Evolutionary conservation across 92 coral and sea anemone species (phyloP), one percentile per base, ranked within the genome.

Genomic region (Palythoa caribaeorum): DNA sequence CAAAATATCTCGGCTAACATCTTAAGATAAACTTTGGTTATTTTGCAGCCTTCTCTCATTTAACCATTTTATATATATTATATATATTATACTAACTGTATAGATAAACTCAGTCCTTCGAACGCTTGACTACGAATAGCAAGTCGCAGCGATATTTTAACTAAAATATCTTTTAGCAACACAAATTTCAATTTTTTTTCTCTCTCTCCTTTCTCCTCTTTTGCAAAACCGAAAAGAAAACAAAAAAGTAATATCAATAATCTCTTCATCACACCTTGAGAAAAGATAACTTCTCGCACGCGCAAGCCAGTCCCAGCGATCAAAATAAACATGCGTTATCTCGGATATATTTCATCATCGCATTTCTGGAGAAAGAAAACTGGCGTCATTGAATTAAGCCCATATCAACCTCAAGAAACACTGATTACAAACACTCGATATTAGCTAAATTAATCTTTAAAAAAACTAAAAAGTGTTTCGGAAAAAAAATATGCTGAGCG

Each of bases 1-100:
- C 84, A 80, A 77, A 95, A 95, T 95, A 95, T 95, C 96, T 89
- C 76, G 89, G 72, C 83, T 84, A 88, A 44, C 89, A 92, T 93
- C 92, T 93, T 66, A 83, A 92, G 94, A 92, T 92, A 93, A 91
- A 85, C 72, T 80, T 62, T 68, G 79, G 89, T 89, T 80, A 86
- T 93, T 65, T 66, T 66, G 6, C 13, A 48, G 75, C 48, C 21
- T 63, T 66, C 73, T 6, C 75, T 70, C 40, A 8, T 63, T 86
- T 83, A 83, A 91, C 92, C 89, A 51, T 87, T 91, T 90, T 65
- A 78, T 88, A 59, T 59, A 59, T 17, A 14, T 59, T 13, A 3
- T 13, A 59, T 59, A 59, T 17, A 14, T 59, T 13, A 3, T 13
- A 59, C 65, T 10, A 59, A 39, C 90, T 83, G 85, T 79, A 83